Base-by-base conservation (phyloP, 35 echinoderm and acorn worm genomes). In the Ophiothrix spiculata region DNA sequence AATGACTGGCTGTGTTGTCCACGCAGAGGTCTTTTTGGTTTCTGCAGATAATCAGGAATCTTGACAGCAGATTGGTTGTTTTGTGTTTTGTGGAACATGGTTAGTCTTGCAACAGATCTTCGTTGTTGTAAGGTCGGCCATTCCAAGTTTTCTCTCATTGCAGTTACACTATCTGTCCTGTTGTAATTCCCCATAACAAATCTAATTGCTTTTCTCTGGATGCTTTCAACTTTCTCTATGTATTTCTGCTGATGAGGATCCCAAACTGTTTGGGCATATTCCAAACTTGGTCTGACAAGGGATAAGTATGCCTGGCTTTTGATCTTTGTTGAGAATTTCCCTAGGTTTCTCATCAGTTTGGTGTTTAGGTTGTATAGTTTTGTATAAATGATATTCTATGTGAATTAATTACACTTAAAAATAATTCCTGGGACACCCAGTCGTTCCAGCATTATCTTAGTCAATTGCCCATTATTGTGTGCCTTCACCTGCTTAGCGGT, bases 191-290 rank as follows among this genome's bases (percentile, higher is more conserved):
- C 41, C 39, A 29, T 39, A 16, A 87, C 85, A 79, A 80, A 87
- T 39, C 69, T 45, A 1, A 36, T 63, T 39, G 54, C 87, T 39
- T 45, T 88, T 56, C 78, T 80, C 37, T 80, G 87, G 33, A 89
- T 82, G 25, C 41, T 49, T 89, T 89, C 79, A 16, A 89, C 80
- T 56, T 82, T 35, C 33, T 89, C 46, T 29, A 88, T 88, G 16
- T 40, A 31, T 4, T 76, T 87, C 56, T 46, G 39, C 31, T 79
- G 77, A 37, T 87, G 63, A 38, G 85, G 77, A 34, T 87, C 75
- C 85, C 85, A 87, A 32, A 87, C 85, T 31, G 85, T 76, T n/a
- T n/a, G n/a, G n/a, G n/a, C 1, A 41, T 89, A 74, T 39, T 89
- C 79, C 32, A 89, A 79, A 73, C 56, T 54, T 4, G 79, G 87